Conservation (phyloP, 1,140 invertebrate genomes). For the Harlomillsia oculata region DNA sequence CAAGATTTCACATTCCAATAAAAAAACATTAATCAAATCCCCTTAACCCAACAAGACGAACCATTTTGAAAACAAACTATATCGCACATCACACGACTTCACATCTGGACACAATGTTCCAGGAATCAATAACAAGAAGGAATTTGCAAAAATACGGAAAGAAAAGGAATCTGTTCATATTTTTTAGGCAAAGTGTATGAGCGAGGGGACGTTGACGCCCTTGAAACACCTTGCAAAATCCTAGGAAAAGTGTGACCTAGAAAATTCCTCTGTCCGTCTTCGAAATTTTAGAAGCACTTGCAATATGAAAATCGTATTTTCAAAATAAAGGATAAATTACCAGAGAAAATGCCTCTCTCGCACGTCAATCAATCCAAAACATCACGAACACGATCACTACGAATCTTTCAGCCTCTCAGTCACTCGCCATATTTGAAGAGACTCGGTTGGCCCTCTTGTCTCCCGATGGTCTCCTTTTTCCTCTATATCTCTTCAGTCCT, state of each 20-base stretch:
- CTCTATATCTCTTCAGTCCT: background rate
- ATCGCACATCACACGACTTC: no score
- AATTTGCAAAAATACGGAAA: no score
- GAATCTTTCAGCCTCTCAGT: conserved; percentile 21
- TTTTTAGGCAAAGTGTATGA: background rate
- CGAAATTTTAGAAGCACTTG: no score
- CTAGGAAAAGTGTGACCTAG: background rate
- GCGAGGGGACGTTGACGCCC: no score
- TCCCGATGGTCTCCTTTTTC: no score
- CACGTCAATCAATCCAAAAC: conserved; percentile 33
- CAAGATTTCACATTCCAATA: no score
- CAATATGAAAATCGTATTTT: background rate
- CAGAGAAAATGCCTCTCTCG: conserved; percentile 26
- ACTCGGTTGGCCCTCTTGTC: conserved; percentile 1
- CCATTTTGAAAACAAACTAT: no score
- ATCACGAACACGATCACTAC: conserved; percentile 24
- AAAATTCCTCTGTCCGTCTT: no score
- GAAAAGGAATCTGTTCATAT: background rate
- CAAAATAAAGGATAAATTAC: conserved; percentile 7
- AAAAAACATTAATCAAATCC: no score
- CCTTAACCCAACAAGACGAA: no score
- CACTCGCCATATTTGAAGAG: conserved; percentile 32
- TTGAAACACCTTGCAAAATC: background rate
- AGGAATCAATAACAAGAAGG: no score
- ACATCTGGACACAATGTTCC: no score